Percentiles rank a stretch among this genome's conserved stretches.
Evolutionary conservation across 2,888 invertebrate species (phyloP).

Genomic region (Ophion obscuratus): DNA sequence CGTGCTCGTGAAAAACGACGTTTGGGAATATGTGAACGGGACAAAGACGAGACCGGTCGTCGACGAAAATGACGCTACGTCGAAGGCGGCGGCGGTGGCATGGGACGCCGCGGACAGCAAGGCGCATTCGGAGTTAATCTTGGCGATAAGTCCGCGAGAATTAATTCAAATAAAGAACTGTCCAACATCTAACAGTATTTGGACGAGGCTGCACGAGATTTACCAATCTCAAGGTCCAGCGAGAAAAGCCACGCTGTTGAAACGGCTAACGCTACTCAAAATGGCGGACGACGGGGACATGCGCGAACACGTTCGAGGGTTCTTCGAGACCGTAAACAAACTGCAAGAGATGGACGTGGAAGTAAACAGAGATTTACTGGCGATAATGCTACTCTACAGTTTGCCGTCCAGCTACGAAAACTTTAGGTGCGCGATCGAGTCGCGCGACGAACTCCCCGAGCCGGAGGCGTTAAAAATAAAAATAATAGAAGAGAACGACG

Average conservation of each 20-base stretch:
- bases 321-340: conserved; percentile 5
- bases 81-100: conserved; percentile 3
- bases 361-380: conserved; percentile 1
- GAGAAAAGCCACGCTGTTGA: conserved; percentile 6
- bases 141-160: neutral
- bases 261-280: neutral
- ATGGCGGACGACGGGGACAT: neutral
- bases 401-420: conserved; percentile 66
- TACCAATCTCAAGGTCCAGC: conserved; percentile 3
- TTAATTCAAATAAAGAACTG: neutral
- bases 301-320: neutral
- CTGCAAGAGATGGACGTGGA: neutral
- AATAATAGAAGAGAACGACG: conserved; percentile 65
- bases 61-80: conserved; percentile 1
- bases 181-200: neutral
- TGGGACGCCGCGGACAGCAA: conserved; percentile 28
- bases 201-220: neutral
- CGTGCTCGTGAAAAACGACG: conserved; percentile 51
- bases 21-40: conserved; percentile 51
- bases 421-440: conserved; percentile 70
- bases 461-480: conserved; percentile 66
- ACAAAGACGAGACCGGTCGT: conserved; percentile 37
- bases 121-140: neutral
- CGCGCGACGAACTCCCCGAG: conserved; percentile 66
- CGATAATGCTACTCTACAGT: conserved; percentile 56